Evolutionary conservation across 2,113 vertebrate genomes (phyloP).

Genomic region (Oxygymnocypris stewartii): DNA sequence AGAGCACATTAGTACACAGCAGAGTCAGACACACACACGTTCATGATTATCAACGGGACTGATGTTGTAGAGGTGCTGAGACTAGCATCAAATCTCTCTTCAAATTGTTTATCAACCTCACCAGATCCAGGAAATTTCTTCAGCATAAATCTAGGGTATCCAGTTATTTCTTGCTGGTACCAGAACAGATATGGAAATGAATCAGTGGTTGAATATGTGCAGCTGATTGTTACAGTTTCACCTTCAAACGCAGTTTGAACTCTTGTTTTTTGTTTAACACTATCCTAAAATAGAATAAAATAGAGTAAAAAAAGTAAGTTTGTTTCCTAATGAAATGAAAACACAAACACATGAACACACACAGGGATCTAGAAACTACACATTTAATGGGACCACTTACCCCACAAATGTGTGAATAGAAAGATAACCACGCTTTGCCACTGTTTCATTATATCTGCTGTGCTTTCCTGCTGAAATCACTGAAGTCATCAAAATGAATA

Average conservation of each 20-base stretch:
- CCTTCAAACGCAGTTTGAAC: not conserved
- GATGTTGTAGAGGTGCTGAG: not conserved
- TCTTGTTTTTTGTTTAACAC: not conserved
- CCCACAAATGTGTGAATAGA: not conserved
- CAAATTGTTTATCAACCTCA: not conserved
- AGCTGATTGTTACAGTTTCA: not conserved
- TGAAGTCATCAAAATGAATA: not conserved
- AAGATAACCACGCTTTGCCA: not conserved
- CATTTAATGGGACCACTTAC: not conserved
- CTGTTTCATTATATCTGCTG: not conserved
- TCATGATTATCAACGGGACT: not conserved
- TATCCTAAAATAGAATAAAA: not conserved
- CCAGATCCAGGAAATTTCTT: not conserved
- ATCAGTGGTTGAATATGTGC: not conserved
- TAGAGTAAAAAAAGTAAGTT: not conserved
- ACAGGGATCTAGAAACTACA: not conserved
- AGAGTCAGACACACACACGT: slow-evolving; percentile 41
- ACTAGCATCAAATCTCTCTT: slow-evolving; percentile 9
- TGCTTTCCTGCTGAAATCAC: not conserved
- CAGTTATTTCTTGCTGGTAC: not conserved
- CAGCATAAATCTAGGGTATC: not conserved
- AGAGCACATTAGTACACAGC: slow-evolving; percentile 55
- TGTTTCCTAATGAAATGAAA: not conserved
- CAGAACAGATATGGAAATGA: slow-evolving; percentile 23
- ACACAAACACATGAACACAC: not conserved